Conservation (phyloP, 2,888 invertebrate genomes). For the Zele albiditarsus region DNA sequence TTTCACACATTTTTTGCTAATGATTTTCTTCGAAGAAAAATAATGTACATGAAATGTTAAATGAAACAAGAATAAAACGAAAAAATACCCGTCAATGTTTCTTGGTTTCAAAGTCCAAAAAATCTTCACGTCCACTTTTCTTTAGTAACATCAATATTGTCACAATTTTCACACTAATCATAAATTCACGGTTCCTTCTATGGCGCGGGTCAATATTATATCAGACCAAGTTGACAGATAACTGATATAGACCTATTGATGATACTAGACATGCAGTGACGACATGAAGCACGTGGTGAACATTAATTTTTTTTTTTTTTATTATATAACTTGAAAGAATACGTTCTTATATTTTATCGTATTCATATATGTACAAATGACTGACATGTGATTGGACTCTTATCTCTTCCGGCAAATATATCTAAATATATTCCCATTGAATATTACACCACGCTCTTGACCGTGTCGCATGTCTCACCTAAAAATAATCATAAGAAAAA, state of each 20-base stretch:
- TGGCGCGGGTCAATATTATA: not conserved
- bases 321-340: not conserved
- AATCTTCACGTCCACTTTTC: not conserved
- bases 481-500: not conserved
- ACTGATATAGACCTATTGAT: not conserved
- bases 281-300: not conserved
- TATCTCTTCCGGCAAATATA: slow-evolving; percentile 3
- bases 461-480: not conserved
- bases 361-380: not conserved
- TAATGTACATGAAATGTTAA: too few species aligned
- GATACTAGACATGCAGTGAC: not conserved
- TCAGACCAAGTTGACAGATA: not conserved
- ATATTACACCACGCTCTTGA: not conserved
- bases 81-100: too few species aligned
- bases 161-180: not conserved
- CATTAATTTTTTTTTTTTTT: not conserved
- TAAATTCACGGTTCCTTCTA: not conserved
- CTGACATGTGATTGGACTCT: not conserved
- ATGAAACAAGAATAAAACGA: too few species aligned
- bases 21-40: too few species aligned
- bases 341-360: too few species aligned
- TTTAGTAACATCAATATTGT: not conserved
- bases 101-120: too few species aligned
- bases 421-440: not conserved
- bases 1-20: too few species aligned